A percentile compares a stretch with the other conserved stretches of the same genome.
phyloP scores from a whole-genome alignment of 2,888 invertebrate genomes.

The Cheilosia soror region DNA sequence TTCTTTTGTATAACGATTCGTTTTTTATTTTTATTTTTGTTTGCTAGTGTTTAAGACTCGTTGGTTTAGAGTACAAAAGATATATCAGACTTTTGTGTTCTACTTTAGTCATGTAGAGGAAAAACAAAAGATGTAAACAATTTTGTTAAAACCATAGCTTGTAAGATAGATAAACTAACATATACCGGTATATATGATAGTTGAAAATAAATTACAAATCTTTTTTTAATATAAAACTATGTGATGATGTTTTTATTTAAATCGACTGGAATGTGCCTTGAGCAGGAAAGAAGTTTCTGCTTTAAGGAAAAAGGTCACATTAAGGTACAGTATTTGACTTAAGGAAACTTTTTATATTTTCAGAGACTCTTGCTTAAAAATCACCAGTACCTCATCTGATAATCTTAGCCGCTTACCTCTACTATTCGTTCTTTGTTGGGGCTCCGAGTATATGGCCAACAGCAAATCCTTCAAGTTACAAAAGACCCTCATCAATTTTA shows the following conservation, averaged over 20 bases:
- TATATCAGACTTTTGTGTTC: constrained; percentile 64
- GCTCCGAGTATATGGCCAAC: constrained; percentile 94
- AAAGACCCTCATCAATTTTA: constrained; percentile 92
- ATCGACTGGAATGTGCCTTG: not conserved
- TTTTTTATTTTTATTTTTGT: constrained; percentile 14
- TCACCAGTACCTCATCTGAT: constrained; percentile 89
- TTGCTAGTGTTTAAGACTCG: constrained; percentile 46
- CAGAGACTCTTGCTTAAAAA: constrained; percentile 76
- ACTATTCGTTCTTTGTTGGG: constrained; percentile 89
- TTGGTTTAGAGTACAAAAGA: constrained; percentile 55
- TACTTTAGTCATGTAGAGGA: constrained; percentile 48
- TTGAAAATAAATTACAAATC: constrained; percentile 60
- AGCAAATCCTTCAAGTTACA: constrained; percentile 93
- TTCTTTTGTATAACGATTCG: constrained; percentile 32
- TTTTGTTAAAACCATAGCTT: constrained; percentile 43
- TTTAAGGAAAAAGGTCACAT: too few relatives aligned
- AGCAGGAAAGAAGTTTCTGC: not conserved
- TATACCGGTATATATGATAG: constrained; percentile 59
- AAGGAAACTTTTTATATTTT: too few relatives aligned
- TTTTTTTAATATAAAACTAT: constrained; percentile 50
- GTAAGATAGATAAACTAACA: constrained; percentile 46
- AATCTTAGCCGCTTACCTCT: constrained; percentile 88
- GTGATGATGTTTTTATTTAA: not conserved
- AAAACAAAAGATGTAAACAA: constrained; percentile 1
- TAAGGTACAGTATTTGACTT: too few relatives aligned